A percentile compares a stretch with the other conserved stretches of the same genome.
Conservation (phyloP, 2,797 vertebrate species). For the Hemibagrus guttatus region DNA sequence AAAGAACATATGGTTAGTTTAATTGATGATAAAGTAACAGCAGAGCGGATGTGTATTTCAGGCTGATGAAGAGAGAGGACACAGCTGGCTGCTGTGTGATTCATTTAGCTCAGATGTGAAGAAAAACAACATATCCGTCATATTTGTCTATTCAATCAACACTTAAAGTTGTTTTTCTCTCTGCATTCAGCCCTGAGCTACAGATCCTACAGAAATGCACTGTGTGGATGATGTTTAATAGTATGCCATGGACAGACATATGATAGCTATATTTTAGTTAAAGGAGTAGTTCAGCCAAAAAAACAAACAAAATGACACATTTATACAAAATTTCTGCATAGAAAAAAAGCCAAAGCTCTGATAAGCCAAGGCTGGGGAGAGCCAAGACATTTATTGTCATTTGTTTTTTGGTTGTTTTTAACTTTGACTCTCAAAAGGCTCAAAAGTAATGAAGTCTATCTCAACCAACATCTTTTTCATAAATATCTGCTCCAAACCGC, state of each 20-base stretch:
- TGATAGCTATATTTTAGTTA: too few species aligned
- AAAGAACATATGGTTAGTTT: neutral
- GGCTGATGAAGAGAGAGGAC: neutral
- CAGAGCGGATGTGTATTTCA: neutral
- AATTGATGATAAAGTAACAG: neutral
- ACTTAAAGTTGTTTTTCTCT: neutral
- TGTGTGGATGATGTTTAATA: neutral
- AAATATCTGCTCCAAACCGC: neutral
- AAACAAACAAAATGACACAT: neutral
- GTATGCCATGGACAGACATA: neutral
- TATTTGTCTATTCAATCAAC: neutral
- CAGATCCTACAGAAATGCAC: neutral
- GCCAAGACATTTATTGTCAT: neutral
- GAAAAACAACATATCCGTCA: conserved; percentile 20
- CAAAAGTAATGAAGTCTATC: neutral
- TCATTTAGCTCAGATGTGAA: conserved; percentile 2
- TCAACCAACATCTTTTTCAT: neutral
- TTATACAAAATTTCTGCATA: too few species aligned
- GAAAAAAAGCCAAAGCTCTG: too few species aligned
- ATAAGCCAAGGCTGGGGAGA: too few species aligned
- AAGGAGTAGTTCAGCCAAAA: neutral
- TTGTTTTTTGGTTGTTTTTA: neutral
- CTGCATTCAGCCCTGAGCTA: neutral
- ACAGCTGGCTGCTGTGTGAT: neutral
- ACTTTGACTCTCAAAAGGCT: too few species aligned